A percentile compares a stretch with the other conserved stretches of the same genome.
Evolutionary conservation across 2,797 vertebrate species (phyloP).

Genomic region (Avahi laniger): DNA sequence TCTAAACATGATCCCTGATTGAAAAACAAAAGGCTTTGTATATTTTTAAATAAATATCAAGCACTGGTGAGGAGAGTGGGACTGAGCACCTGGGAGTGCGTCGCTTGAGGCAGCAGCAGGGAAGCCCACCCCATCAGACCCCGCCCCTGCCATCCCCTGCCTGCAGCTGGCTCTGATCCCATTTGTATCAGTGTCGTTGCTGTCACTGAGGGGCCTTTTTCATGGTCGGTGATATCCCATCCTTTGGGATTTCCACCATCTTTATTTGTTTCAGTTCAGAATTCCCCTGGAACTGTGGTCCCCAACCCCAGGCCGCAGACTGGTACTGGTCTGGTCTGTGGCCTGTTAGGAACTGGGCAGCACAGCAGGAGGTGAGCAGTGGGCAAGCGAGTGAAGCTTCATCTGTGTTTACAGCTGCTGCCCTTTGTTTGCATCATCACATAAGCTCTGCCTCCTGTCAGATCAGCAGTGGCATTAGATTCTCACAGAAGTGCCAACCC

Average conservation of each 20-base stretch:
- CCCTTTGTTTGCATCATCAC: too few relatives aligned
- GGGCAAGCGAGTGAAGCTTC: too few relatives aligned
- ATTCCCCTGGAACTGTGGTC: neutral
- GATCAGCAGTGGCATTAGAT: too few relatives aligned
- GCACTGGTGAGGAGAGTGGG: neutral
- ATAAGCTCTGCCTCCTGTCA: too few relatives aligned
- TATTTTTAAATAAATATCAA: constrained; percentile 9
- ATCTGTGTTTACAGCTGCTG: too few relatives aligned
- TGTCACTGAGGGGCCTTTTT: neutral
- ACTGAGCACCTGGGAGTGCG: neutral
- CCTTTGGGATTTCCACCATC: neutral
- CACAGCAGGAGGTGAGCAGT: too few relatives aligned
- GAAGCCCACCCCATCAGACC: neutral
- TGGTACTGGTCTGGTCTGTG: too few relatives aligned
- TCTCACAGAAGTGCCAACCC: too few relatives aligned
- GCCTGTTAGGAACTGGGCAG: too few relatives aligned
- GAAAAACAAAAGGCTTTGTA: constrained; percentile 8
- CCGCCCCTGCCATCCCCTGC: fast-evolving
- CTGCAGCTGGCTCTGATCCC: too few relatives aligned
- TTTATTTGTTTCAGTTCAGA: neutral
- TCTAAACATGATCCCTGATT: neutral
- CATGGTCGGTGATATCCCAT: neutral
- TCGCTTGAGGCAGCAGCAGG: neutral
- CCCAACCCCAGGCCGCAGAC: too few relatives aligned
- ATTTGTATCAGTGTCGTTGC: too few relatives aligned